Base-by-base conservation (phyloP, 2,113 vertebrate genomes). In the Nothobranchius kuhntae region DNA sequence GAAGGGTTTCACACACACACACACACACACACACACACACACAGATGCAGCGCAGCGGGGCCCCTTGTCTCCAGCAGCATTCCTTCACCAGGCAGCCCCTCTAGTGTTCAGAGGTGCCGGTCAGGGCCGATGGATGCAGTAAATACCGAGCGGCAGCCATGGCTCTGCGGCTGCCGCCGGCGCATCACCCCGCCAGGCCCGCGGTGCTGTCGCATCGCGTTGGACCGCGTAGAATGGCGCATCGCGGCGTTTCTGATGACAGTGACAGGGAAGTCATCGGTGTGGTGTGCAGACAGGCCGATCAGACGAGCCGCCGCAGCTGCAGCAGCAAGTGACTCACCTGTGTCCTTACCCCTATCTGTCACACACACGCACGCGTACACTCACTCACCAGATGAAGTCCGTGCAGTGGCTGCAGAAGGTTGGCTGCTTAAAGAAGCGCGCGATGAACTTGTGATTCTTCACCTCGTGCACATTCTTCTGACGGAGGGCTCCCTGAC, bases 361-460 rank as follows among this genome's bases (percentile, higher is more conserved):
- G 9, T 21, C n/a, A 21, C 8, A 21, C 48, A 51, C 15, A n/a
- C 47, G 8, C 15, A n/a, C 15, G 14, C 54, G 38, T n/a, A n/a
- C 68, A 9, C 74, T 2, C 61, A n/a, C 61, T 94, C 87, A 95
- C 95, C 95, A 95, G 89, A 95, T 95, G 89, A 95, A 95, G 93
- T 95, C 95, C 69, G 95, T 95, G 92, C 95, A 95, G 94, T 96
- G 95, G 92, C 94, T 95, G 92, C 95, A 96, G 92, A 96, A 96
- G 86, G 95, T 96, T 48, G 95, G 95, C 87, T 96, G 95, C 92
- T 96, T 95, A 92, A 96, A 96, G 94, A 96, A 96, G 89, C 95
- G 94, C 69, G 95, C 95, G 83, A 93, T 96, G 93, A 95, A 92
- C 89, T 94, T 97, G 92, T 98, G 95, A 86, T 94, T 89, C 92